Conservation (phyloP, 2,797 vertebrate species). For the Pangasius mekongensis region DNA sequence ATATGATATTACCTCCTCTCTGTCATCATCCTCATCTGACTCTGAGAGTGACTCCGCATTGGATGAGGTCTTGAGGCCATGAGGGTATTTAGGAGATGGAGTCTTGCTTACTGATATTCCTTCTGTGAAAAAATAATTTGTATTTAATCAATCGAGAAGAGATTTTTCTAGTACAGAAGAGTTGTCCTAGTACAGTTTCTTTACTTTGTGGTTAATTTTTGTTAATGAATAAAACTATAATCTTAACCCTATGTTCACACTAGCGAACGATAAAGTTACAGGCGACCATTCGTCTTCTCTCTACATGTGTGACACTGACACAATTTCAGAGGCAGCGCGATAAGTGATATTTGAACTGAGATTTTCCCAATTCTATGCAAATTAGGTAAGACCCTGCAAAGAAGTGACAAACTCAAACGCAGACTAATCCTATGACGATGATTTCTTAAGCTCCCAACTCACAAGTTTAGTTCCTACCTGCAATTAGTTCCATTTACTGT, state of each 20-base stretch:
- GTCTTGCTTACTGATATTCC: slow-evolving; percentile 82
- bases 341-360: background rate
- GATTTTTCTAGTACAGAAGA: no score
- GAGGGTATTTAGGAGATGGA: slow-evolving; percentile 87
- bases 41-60: slow-evolving; percentile 89
- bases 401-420: background rate
- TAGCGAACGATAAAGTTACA: background rate
- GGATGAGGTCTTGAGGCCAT: slow-evolving; percentile 83
- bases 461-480: background rate
- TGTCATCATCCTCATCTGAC: slow-evolving; percentile 90
- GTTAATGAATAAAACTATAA: background rate
- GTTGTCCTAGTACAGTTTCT: background rate
- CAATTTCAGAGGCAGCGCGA: background rate
- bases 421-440: background rate
- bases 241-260: background rate
- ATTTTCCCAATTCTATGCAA: background rate
- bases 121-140: slow-evolving; percentile 65
- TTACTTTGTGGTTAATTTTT: background rate
- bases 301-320: background rate
- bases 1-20: slow-evolving; percentile 80
- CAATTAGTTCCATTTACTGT: background rate
- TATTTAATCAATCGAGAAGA: background rate
- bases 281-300: background rate
- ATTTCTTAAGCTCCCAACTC: background rate
- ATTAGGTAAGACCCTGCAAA: background rate